Percentiles rank a stretch among this genome's conserved stretches.
These are phyloP conservation scores for Xanthia icteritia DNA, from an alignment of 2,888 invertebrate genomes.

Conservation along the genomic window DNA sequence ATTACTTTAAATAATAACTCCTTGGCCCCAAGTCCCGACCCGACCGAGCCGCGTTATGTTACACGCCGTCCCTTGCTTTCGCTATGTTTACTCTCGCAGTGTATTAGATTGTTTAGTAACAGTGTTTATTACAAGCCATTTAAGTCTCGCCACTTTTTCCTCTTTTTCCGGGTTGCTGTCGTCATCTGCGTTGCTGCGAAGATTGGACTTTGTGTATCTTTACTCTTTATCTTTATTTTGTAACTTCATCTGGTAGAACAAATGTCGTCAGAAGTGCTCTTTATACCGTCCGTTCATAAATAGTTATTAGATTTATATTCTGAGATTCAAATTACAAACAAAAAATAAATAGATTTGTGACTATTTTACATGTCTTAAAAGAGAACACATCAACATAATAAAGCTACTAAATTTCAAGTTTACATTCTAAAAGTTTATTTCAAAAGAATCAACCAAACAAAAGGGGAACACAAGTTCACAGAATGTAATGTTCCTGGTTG, in stretches of 20 bases:
- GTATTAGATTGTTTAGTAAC: conserved; percentile 41
- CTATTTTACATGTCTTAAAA: conserved; percentile 9
- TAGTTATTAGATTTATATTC: not conserved
- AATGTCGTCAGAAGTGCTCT: not conserved
- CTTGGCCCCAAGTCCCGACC: conserved; percentile 69
- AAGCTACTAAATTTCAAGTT: conserved; percentile 26
- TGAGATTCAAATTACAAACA: not conserved
- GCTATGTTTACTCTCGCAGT: conserved; percentile 33
- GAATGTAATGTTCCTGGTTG: conserved; percentile 50
- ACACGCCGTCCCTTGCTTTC: conserved; percentile 61
- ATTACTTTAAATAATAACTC: conserved; percentile 90
- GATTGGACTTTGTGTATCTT: not conserved
- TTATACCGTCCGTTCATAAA: not conserved
- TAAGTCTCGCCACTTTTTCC: not conserved
- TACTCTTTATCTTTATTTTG: not conserved
- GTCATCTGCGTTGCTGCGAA: not conserved
- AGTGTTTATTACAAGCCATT: conserved; percentile 5
- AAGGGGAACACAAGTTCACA: conserved; percentile 56
- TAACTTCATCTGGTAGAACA: not conserved
- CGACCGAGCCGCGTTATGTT: conserved; percentile 55
- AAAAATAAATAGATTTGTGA: not conserved
- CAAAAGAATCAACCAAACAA: conserved; percentile 46
- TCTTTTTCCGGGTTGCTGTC: not conserved
- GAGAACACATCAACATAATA: conserved; percentile 23
- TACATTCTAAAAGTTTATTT: conserved; percentile 45